Evolutionary conservation across 2,113 vertebrate species (phyloP), one percentile per base, ranked within the genome.

Genomic region (Uria lomvia): DNA sequence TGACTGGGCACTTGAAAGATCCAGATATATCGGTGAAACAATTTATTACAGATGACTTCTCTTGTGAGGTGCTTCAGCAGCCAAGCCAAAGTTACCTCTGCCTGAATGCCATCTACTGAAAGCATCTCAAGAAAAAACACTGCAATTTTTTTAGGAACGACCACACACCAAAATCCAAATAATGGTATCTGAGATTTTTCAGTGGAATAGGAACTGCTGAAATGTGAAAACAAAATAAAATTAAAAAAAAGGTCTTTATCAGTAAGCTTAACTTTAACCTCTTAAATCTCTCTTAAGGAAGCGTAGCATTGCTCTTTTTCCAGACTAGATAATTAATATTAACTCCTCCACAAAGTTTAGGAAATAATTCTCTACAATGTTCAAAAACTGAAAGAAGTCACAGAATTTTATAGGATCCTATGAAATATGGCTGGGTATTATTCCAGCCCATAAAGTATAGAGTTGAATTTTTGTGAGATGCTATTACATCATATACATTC

Each of bases 41-140:
- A 74, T 80, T 72, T 89, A 92, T 81, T 88, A 84, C 32, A 67
- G 92, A 79, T 40, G 49, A 34, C 12, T 92, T 95, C 24, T 92
- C 89, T 87, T 86, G n/a, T 73, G 71, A 94, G 68, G 40, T 29
- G 67, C 85, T 77, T 81, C 79, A 86, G 82, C 26, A 80, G 58
- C 45, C 50, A 88, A 81, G 62, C 30, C 71, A 92, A 82, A 52
- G 53, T 10, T 45, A 88, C 19, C 50, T 62, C 45, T 80, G 88
- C 9, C 32, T 0, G 4, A 77, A 68, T 53, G 49, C 30, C 59
- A 87, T 50, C 60, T 85, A 82, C 30, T 66, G 53, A 89, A 82
- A 95, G n/a, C 53, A 58, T 11, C 70, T 70, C 30, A 62, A 49
- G 52, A 43, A 84, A 86, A 94, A 92, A 92, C 34, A 59, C n/a